Percentiles rank a stretch among this genome's conserved stretches.
Evolutionary conservation across 2,797 vertebrate species (phyloP).

Genomic region (Mionectes olivaceus): DNA sequence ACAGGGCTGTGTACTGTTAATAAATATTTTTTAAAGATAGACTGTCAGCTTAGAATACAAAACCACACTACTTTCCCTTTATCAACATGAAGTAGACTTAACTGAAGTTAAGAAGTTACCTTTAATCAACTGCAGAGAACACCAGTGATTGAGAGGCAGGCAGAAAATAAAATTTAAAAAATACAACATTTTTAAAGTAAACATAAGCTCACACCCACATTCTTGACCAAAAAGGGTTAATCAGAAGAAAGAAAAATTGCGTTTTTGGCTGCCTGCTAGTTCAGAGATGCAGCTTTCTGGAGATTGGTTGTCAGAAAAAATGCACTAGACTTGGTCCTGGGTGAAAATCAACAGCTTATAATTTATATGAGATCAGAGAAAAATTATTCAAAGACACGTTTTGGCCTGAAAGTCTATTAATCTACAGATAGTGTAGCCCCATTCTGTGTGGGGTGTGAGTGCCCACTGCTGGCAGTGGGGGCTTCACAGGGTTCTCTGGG

Average conservation of each 20-base stretch:
- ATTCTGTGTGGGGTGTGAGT: background rate
- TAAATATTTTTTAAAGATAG: background rate
- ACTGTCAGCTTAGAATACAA: background rate
- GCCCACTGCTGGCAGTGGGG: rapidly evolving
- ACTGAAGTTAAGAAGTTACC: background rate
- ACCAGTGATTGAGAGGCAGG: background rate
- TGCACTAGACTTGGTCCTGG: background rate
- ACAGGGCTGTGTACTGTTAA: background rate
- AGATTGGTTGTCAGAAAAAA: background rate
- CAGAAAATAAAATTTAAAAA: background rate
- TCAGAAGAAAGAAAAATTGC: background rate
- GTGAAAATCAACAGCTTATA: background rate
- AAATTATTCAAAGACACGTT: background rate
- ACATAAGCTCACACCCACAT: rapidly evolving
- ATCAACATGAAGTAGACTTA: background rate
- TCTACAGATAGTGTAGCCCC: background rate
- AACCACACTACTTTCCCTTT: background rate
- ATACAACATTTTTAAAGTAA: background rate
- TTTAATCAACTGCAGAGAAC: background rate
- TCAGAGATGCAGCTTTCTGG: background rate
- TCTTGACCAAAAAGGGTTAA: background rate
- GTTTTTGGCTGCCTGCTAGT: background rate
- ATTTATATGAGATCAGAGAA: background rate
- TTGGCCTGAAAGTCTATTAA: background rate
- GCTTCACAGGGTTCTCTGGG: background rate